Conservation (phyloP, 2,113 vertebrate genomes). For the Speoplatyrhinus poulsoni region DNA sequence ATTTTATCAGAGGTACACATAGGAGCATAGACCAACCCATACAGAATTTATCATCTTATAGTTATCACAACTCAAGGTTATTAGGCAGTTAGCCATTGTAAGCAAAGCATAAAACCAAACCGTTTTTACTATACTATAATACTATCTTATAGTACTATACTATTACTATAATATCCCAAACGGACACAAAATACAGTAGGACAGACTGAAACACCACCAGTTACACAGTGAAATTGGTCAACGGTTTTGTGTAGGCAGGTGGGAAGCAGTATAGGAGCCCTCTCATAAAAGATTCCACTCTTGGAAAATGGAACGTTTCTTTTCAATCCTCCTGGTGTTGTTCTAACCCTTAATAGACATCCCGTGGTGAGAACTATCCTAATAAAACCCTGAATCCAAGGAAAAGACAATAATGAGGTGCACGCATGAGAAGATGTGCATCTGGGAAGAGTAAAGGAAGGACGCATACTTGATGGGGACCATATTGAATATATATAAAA, state of each 20-base stretch:
- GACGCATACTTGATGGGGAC: slow-evolving; percentile 35
- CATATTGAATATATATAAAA: slow-evolving; percentile 57
- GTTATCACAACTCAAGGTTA: too few relatives aligned
- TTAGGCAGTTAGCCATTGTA: too few relatives aligned
- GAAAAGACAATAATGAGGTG: slow-evolving; percentile 53
- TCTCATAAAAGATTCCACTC: slow-evolving; percentile 60
- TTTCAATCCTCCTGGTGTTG: slow-evolving; percentile 30
- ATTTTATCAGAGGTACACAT: too few relatives aligned
- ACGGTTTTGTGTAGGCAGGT: slow-evolving; percentile 44
- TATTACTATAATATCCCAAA: too few relatives aligned
- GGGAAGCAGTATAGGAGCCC: slow-evolving; percentile 45
- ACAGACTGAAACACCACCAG: slow-evolving; percentile 7
- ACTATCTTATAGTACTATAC: too few relatives aligned
- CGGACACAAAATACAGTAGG: too few relatives aligned
- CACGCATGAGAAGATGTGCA: slow-evolving; percentile 48
- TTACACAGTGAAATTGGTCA: neutral
- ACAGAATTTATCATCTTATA: neutral
- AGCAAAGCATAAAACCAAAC: too few relatives aligned
- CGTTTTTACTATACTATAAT: too few relatives aligned
- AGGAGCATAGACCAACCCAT: neutral
- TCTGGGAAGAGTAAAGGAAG: slow-evolving; percentile 53
- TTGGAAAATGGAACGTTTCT: slow-evolving; percentile 54
- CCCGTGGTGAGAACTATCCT: slow-evolving; percentile 53
- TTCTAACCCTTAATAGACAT: slow-evolving; percentile 56
- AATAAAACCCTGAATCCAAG: slow-evolving; percentile 48